These are phyloP conservation scores for Umimayanthus kanabou DNA, from an alignment of 92 coral and sea anemone species.

Conservation along the genomic window DNA sequence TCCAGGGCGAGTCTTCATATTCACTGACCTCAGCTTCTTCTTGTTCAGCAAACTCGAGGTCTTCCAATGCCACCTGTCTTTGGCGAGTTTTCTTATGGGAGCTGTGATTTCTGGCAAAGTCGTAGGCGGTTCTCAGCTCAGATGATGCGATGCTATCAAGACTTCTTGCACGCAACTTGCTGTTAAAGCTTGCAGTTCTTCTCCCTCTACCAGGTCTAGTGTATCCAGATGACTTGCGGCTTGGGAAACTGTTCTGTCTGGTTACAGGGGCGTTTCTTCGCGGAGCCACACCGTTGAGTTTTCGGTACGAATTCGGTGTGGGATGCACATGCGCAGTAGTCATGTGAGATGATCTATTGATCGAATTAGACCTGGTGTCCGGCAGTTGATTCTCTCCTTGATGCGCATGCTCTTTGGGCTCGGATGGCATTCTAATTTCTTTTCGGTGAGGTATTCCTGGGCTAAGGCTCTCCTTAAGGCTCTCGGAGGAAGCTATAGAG, in stretches of 20 bases:
- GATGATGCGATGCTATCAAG: constrained; percentile 11
- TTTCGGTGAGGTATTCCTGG: not conserved
- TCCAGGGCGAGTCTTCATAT: constrained; percentile 63
- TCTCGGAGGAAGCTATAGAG: constrained; percentile 33
- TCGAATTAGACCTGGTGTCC: not conserved
- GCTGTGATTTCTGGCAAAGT: constrained; percentile 47
- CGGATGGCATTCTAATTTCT: not conserved
- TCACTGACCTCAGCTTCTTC: constrained; percentile 27
- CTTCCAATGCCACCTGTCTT: constrained; percentile 50
- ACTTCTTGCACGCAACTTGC: constrained; percentile 30
- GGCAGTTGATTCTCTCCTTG: not conserved
- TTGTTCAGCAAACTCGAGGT: constrained; percentile 32
- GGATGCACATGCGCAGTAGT: constrained; percentile 60
- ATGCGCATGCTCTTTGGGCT: not conserved
- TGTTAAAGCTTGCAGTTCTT: not conserved
- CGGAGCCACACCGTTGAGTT: constrained; percentile 54
- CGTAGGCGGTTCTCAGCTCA: constrained; percentile 63
- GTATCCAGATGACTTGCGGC: not conserved
- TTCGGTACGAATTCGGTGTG: constrained; percentile 60
- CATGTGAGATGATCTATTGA: constrained; percentile 40
- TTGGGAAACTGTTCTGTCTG: constrained; percentile 33
- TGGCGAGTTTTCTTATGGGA: constrained; percentile 37
- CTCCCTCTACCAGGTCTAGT: not conserved
- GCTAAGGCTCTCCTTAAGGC: constrained; percentile 12
- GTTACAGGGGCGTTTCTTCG: constrained; percentile 18